phyloP scores from a whole-genome alignment of 2,888 invertebrate species.

The Leucophenga maculata region DNA sequence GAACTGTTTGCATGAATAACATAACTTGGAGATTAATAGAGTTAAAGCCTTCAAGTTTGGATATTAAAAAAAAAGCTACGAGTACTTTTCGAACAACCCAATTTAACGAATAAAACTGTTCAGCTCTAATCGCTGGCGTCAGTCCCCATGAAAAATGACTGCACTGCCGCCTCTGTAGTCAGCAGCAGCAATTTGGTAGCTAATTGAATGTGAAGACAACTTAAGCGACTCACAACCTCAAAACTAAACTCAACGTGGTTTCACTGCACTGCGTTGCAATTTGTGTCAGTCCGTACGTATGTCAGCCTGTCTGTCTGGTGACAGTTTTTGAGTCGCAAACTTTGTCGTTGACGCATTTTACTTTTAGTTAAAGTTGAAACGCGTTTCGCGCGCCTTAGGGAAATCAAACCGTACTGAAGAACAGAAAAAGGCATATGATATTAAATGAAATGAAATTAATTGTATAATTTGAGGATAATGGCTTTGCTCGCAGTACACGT shows the following conservation, averaged over 20 bases:
- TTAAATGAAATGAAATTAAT: slow-evolving; percentile 9
- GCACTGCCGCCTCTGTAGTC: background rate
- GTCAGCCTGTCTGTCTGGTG: too few relatives aligned
- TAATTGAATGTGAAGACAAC: slow-evolving; percentile 22
- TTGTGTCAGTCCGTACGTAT: too few relatives aligned
- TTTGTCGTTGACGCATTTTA: slow-evolving; percentile 9
- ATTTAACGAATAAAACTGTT: too few relatives aligned
- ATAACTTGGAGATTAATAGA: too few relatives aligned
- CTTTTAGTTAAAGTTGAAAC: background rate
- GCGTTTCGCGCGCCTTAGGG: background rate
- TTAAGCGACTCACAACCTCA: background rate
- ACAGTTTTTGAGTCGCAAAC: background rate
- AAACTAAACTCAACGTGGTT: background rate
- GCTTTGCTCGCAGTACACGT: background rate
- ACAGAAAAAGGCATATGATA: background rate
- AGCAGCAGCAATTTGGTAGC: background rate
- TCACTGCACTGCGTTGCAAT: background rate
- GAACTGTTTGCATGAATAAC: too few relatives aligned
- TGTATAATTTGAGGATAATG: slow-evolving; percentile 7
- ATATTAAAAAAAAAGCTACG: too few relatives aligned
- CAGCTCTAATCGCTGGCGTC: too few relatives aligned
- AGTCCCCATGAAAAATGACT: background rate
- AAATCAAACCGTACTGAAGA: slow-evolving; percentile 2
- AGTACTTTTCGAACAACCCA: too few relatives aligned
- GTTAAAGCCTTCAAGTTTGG: too few relatives aligned